These are phyloP conservation scores for Brienomyrus longianalis DNA, from an alignment of 2,113 vertebrate species.

Conservation along the genomic window DNA sequence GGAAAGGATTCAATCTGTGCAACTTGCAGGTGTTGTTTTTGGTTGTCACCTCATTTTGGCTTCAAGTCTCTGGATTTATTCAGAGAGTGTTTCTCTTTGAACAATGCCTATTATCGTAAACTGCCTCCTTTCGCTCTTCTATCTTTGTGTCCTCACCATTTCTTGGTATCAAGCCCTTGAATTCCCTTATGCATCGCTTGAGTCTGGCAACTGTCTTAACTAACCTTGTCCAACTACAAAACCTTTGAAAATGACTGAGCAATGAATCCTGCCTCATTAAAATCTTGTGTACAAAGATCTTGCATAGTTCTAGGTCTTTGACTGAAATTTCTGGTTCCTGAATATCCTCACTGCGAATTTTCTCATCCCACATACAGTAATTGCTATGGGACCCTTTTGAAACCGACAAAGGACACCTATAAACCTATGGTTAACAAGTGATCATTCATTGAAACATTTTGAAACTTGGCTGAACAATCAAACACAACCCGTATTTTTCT, in stretches of 20 bases:
- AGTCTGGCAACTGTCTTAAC: not conserved
- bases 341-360: no score
- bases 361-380: slow-evolving; percentile 14
- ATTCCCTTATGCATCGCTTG: not conserved
- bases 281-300: no score
- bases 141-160: not conserved
- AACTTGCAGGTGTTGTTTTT: no score
- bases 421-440: not conserved
- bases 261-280: no score
- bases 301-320: no score
- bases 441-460: not conserved
- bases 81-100: not conserved
- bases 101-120: not conserved
- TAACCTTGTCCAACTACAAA: no score
- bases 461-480: slow-evolving; percentile 10
- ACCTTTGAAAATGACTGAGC: no score
- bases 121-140: not conserved
- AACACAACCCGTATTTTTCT: slow-evolving; percentile 18
- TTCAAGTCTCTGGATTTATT: not conserved
- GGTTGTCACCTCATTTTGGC: not conserved
- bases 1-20: no score
- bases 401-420: slow-evolving; percentile 15
- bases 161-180: not conserved
- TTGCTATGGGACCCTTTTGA: slow-evolving; percentile 13
- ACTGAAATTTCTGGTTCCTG: no score